Evolutionary conservation across 2,888 invertebrate species (phyloP).

Genomic region (Apodemia duryi): DNA sequence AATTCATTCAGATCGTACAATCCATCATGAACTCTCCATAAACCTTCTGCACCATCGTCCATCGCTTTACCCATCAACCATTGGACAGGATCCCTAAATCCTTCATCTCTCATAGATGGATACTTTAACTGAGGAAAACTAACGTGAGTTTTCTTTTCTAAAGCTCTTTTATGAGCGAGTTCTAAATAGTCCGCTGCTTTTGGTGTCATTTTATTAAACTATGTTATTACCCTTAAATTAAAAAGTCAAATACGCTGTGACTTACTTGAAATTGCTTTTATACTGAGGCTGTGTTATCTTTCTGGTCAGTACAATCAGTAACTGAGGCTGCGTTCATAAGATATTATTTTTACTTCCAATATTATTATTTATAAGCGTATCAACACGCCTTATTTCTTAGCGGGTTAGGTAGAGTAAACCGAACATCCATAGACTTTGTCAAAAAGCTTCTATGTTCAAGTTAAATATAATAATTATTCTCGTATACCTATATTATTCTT

Average conservation of each 20-base stretch:
- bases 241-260: neutral
- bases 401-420: too few relatives aligned
- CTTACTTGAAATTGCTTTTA: neutral
- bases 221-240: neutral
- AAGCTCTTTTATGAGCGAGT: slow-evolving; percentile 45
- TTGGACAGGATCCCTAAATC: slow-evolving; percentile 49
- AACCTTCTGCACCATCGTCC: slow-evolving; percentile 85
- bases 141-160: slow-evolving; percentile 52
- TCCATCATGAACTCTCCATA: slow-evolving; percentile 87
- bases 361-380: neutral
- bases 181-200: slow-evolving; percentile 43
- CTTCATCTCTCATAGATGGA: slow-evolving; percentile 64
- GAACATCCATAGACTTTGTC: too few relatives aligned
- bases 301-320: neutral
- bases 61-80: slow-evolving; percentile 83
- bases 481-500: too few relatives aligned
- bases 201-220: slow-evolving; percentile 41
- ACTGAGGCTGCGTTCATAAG: neutral
- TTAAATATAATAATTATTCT: too few relatives aligned
- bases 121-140: slow-evolving; percentile 73
- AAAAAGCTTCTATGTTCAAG: too few relatives aligned
- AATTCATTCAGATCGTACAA: slow-evolving; percentile 93
- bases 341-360: neutral
- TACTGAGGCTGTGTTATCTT: neutral
- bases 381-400: too few relatives aligned